Evolutionary conservation across 2,113 vertebrate species (phyloP), one percentile per base, ranked within the genome.

Genomic region (Vulpes ferrilata): DNA sequence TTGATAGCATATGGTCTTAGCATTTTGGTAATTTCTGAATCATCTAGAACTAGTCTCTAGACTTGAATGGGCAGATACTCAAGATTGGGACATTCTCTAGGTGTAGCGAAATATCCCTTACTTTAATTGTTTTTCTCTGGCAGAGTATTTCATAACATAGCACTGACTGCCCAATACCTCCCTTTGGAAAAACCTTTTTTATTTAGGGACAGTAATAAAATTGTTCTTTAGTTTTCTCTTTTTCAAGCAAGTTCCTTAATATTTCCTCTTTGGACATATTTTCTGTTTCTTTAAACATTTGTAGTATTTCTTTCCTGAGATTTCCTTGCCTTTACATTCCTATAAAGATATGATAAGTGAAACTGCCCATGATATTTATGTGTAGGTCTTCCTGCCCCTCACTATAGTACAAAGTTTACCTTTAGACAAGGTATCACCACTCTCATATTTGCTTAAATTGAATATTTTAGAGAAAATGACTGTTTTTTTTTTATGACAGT

Each of bases 151-250:
- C 4, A 59, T 88, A 90, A 80, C 11, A 48, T 60, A 74, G 19
- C 30, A 9, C 55, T 84, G 51, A 80, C 51, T 69, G 38, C 2
- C 15, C 38, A 93, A 32, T 11, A 67, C 15, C 32, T 53, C 23
- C 43, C 23, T 93, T 92, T 76, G 15, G 48, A 83, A 95, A 95
- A 92, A 11, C 0, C 0, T 67, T 90, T 80, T n/a, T 90, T 87
- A 62, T 93, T 67, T 78, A 35, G 92, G 19, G 8, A 69, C 0
- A 15, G 23, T 86, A 76, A 91, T 74, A 12, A 84, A 91, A 88
- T 55, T 30, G 57, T 91, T 79, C 27, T 85, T 85, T 90, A 57
- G n/a, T 10, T 74, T 87, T 95, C 55, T 93, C 11, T 90, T 91
- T 55, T 90, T 5, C 13, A 30, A 43, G 0, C 5, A 84, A 35